Evolutionary conservation across 2,113 vertebrate species (phyloP), one percentile per base, ranked within the genome.

Genomic region (Sakesphorus luctuosus): DNA sequence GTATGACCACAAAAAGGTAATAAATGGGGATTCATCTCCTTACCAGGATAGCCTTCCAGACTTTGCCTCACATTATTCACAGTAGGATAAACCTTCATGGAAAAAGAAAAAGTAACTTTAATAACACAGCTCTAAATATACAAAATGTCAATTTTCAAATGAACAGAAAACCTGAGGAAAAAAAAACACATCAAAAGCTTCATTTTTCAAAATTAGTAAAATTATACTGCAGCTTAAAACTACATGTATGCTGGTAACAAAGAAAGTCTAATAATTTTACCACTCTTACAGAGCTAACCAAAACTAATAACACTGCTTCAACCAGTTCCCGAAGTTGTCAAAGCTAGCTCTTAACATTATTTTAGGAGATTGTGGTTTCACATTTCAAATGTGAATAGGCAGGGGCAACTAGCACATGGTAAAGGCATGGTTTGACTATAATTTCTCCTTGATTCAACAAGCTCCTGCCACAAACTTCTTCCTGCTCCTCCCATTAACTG

Each of bases 21-120:
- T 65, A 89, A 73, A 65, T 19, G 5, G 6, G 20, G 31, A 36
- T 69, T 88, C 18, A 83, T 33, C 13, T 56, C 78, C 95, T 97
- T 97, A 99, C 99, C 99, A 53, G 99, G 99, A 93, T 99, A 99
- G 16, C 99, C 99, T 97, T 99, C 99, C 95, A 99, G 98, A 97
- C 99, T 99, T 49, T 97, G 99, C 76, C 99, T 98, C 86, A 99
- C 99, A 52, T 99, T 99, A 61, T 99, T 98, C 84, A 99, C 99
- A 52, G 99, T 99, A 35, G 99, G 99, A 95, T 99, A 99, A 81
- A 99, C 94, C 99, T 99, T 97, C 44, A 71, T 1, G 26, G 26
- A 95, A 5, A 29, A 59, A 73, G 20, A 58, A 36, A 90, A 68
- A 19, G 6, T 26, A 63, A 35, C 9, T 63, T 94, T 63, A 94